Evolutionary conservation across 2,888 invertebrate genomes (phyloP).

Genomic region (Saturnia japonica): DNA sequence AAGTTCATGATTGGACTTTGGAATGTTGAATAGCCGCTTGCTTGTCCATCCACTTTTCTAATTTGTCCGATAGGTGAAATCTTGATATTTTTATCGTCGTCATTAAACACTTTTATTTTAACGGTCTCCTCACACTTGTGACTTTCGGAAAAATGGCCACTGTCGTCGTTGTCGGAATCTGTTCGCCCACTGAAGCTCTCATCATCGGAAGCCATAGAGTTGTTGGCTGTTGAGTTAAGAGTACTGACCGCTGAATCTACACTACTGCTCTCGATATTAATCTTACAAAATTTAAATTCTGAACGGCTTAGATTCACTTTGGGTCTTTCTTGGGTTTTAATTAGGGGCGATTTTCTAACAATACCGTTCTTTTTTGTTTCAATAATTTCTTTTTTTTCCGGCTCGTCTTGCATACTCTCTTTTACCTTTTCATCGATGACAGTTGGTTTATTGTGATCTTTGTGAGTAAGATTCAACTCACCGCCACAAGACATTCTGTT

Average conservation of each 20-base stretch:
- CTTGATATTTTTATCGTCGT: slow-evolving; percentile 71
- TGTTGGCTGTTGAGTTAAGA: slow-evolving; percentile 80
- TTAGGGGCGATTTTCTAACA: slow-evolving; percentile 83
- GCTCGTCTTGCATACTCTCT: slow-evolving; percentile 74
- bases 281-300: slow-evolving; percentile 80
- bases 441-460: slow-evolving; percentile 65
- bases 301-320: slow-evolving; percentile 82
- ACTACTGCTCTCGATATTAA: slow-evolving; percentile 75
- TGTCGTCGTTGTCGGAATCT: slow-evolving; percentile 83
- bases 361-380: slow-evolving; percentile 77
- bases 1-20: slow-evolving; percentile 76
- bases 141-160: slow-evolving; percentile 76
- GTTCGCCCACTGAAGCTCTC: slow-evolving; percentile 79
- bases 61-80: slow-evolving; percentile 70
- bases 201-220: slow-evolving; percentile 76
- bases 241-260: slow-evolving; percentile 81
- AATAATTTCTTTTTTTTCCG: slow-evolving; percentile 66
- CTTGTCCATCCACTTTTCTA: slow-evolving; percentile 73
- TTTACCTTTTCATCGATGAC: slow-evolving; percentile 74
- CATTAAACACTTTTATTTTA: slow-evolving; percentile 76
- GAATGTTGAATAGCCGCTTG: slow-evolving; percentile 75
- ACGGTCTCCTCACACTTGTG: slow-evolving; percentile 77
- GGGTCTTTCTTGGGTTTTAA: slow-evolving; percentile 85
- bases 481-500: slow-evolving; percentile 77
- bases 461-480: slow-evolving; percentile 63